phyloP scores from a whole-genome alignment of 37 sponge, comb jelly and placozoan species.

The Beroe ovata region DNA sequence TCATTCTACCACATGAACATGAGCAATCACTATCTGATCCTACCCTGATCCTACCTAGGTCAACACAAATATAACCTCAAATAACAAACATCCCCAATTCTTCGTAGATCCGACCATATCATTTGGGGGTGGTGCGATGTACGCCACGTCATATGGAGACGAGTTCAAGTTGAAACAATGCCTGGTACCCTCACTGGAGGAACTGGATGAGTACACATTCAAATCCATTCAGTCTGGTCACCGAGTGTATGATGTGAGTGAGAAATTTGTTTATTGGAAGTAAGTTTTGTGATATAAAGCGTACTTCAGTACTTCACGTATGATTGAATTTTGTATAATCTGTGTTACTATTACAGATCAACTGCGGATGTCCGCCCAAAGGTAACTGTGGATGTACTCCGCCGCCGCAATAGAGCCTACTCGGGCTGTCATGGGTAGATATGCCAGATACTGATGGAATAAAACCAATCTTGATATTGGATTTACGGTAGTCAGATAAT shows the following conservation, averaged over 20 bases:
- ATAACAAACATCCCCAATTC: no score
- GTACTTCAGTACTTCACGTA: no score
- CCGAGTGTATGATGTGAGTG: slow-evolving; percentile 5
- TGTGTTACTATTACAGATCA: slow-evolving; percentile 37
- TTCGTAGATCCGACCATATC: background rate
- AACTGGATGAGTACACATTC: slow-evolving; percentile 51
- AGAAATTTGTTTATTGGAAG: no score
- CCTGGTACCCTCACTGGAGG: slow-evolving; percentile 43
- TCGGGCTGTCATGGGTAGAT: no score
- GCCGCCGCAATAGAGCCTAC: slow-evolving; percentile 11
- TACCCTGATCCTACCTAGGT: background rate
- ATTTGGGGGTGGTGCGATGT: background rate
- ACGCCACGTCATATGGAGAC: slow-evolving; percentile 12
- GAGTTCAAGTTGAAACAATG: slow-evolving; percentile 15
- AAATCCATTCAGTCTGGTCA: background rate
- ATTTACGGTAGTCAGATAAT: no score
- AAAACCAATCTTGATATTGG: no score
- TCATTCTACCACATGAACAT: no score
- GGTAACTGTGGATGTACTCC: slow-evolving; percentile 63
- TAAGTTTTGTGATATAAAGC: no score
- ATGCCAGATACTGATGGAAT: no score
- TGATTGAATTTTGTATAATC: no score
- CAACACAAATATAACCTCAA: no score
- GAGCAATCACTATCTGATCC: background rate
- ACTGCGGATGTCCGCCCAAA: slow-evolving; percentile 53